These are phyloP conservation scores for Drosophila subsilvestris DNA, from an alignment of 2,888 invertebrate species.

Conservation along the genomic window DNA sequence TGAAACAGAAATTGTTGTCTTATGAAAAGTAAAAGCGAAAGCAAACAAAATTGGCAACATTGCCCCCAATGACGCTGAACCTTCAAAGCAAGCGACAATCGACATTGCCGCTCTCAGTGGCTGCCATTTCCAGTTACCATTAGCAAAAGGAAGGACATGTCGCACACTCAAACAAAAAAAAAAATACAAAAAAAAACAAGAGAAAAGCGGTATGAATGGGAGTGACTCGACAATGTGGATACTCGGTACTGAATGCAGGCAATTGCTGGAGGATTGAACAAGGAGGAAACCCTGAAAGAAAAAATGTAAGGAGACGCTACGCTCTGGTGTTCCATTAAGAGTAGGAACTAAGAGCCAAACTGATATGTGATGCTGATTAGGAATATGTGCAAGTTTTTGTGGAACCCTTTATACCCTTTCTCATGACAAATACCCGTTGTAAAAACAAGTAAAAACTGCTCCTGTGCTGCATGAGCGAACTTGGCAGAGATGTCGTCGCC, in stretches of 20 bases:
- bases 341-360: too few species aligned
- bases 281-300: neutral
- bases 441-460: slow-evolving; percentile 18
- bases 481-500: slow-evolving; percentile 54
- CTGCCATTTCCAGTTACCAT: slow-evolving; percentile 78
- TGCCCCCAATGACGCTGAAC: slow-evolving; percentile 22
- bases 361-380: too few species aligned
- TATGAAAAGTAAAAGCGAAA: slow-evolving; percentile 53
- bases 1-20: slow-evolving; percentile 53
- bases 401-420: too few species aligned
- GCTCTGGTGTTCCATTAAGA: too few species aligned
- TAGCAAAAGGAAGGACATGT: slow-evolving; percentile 59
- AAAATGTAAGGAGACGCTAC: too few species aligned
- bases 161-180: slow-evolving; percentile 26
- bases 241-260: neutral
- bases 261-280: neutral
- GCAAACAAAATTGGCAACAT: slow-evolving; percentile 30
- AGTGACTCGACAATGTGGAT: neutral
- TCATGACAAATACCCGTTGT: too few species aligned
- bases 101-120: slow-evolving; percentile 56
- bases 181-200: slow-evolving; percentile 7
- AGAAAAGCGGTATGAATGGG: neutral
- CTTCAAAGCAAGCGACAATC: slow-evolving; percentile 52
- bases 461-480: slow-evolving; percentile 72
- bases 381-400: too few species aligned